Evolutionary conservation across 2,888 invertebrate genomes (phyloP).

Genomic region (Tortrix viridana): DNA sequence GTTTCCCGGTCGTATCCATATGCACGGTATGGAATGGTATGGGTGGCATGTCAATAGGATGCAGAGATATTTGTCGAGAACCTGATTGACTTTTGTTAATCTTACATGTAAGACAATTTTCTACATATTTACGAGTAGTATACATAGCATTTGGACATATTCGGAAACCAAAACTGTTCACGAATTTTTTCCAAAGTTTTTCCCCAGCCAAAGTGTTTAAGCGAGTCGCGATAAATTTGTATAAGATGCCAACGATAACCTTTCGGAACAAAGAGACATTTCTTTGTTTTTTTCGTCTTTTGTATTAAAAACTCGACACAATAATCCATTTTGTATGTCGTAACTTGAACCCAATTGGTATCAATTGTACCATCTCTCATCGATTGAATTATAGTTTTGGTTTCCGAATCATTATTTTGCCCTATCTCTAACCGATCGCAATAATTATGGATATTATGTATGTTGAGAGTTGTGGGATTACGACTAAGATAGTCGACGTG

Average conservation of each 20-base stretch:
- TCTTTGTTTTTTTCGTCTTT: background rate
- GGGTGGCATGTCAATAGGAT: conserved; percentile 28
- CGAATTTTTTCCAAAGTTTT: conserved; percentile 26
- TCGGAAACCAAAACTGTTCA: conserved; percentile 31
- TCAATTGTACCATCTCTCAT: conserved; percentile 9
- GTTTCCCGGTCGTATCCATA: too few species aligned
- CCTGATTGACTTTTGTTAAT: too few species aligned
- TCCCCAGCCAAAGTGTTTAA: conserved; percentile 32
- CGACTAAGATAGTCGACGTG: too few species aligned
- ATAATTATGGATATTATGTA: background rate
- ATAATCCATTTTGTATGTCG: conserved; percentile 18
- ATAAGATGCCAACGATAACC: conserved; percentile 26
- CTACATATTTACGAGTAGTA: conserved; percentile 14
- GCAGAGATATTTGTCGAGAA: conserved; percentile 1
- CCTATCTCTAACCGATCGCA: conserved; percentile 37
- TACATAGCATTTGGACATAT: conserved; percentile 16
- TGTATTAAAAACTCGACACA: conserved; percentile 14
- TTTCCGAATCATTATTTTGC: conserved; percentile 31
- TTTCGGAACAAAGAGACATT: conserved; percentile 17
- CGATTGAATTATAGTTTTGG: conserved; percentile 17
- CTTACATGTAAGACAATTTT: conserved; percentile 24
- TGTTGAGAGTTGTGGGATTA: too few species aligned
- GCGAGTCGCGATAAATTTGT: conserved; percentile 22
- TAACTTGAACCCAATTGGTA: conserved; percentile 1
- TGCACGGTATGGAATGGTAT: conserved; percentile 27